Evolutionary conservation across 2,113 vertebrate genomes (phyloP), one percentile per base, ranked within the genome.

Genomic region (Alosa alosa): DNA sequence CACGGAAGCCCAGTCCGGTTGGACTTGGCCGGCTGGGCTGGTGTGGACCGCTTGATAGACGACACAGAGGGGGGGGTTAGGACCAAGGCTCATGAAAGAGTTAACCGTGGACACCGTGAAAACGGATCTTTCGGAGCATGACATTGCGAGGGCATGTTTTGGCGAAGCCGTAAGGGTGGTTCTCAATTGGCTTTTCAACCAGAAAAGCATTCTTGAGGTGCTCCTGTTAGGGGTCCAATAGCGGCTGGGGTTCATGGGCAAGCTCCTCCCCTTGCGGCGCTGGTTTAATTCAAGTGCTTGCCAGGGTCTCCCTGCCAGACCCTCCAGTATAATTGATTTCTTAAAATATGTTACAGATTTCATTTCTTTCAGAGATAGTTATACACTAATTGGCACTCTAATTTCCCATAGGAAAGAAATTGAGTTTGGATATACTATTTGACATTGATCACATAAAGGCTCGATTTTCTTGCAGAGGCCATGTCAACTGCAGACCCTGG

Each of bases 191-290:
- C 84, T 88, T 91, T 89, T 90, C 84, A 83, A 81, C 22, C 47
- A 87, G 68, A 86, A 84, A 82, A 81, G 84, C 84, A 83, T 82
- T 75, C 11, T 82, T 6, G 68, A 46, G 84, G 82, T 84, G 84
- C 84, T 91, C 91, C 91, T 89, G 83, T 86, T 75, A 8, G 15
- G n/a, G 72, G 75, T 86, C 91, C 91, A 94, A 92, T 93, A 57
- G 89, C 84, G 86, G 83, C 81, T 89, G 86, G 41, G 86, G 89
- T 91, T 92, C 84, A 88, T 4, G 84, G 78, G 25, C 86, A 88
- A 88, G 47, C 92, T 88, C 90, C 93, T 86, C 93, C 91, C 87
- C 83, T 81, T 49, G 39, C 31, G 83, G 78, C 50, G 84, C 45
- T 64, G 82, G 68, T 88, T 85, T 78, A 31, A 78, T 78, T 78